A percentile compares a stretch with the other conserved stretches of the same genome.
Conservation (phyloP, 2,113 vertebrate genomes). For the Gallinago media region DNA sequence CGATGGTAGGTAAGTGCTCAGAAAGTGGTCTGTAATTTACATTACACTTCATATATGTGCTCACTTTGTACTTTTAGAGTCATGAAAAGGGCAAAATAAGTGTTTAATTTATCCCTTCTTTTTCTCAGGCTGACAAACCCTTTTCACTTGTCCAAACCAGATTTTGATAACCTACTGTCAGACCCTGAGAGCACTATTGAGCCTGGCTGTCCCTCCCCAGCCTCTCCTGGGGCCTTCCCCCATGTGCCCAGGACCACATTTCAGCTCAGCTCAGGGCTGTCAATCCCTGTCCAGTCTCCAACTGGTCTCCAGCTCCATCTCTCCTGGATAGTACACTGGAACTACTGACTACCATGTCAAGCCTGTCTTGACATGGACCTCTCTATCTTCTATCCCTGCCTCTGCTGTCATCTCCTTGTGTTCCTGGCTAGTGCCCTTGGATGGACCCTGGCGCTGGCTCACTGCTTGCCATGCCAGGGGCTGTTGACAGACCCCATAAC, state of each 20-base stretch:
- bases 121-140: neutral
- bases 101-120: neutral
- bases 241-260: neutral
- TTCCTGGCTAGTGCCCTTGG: neutral
- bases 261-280: neutral
- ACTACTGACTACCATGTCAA: too few relatives aligned
- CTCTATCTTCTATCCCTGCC: neutral
- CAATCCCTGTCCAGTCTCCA: neutral
- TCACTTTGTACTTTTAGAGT: neutral
- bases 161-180: neutral
- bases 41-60: neutral
- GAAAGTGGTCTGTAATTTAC: neutral
- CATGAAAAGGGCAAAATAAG: neutral
- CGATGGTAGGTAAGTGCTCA: neutral
- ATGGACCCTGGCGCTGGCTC: neutral
- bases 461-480: fast-evolving
- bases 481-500: neutral
- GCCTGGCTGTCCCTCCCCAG: neutral
- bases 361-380: neutral
- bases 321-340: neutral
- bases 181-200: neutral
- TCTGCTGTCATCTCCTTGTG: fast-evolving
- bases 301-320: neutral
- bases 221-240: fast-evolving
- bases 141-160: neutral